A percentile compares a stretch with the other conserved stretches of the same genome.
These are phyloP conservation scores for Polyploca ridens DNA, from an alignment of 2,888 invertebrate species.

Conservation along the genomic window DNA sequence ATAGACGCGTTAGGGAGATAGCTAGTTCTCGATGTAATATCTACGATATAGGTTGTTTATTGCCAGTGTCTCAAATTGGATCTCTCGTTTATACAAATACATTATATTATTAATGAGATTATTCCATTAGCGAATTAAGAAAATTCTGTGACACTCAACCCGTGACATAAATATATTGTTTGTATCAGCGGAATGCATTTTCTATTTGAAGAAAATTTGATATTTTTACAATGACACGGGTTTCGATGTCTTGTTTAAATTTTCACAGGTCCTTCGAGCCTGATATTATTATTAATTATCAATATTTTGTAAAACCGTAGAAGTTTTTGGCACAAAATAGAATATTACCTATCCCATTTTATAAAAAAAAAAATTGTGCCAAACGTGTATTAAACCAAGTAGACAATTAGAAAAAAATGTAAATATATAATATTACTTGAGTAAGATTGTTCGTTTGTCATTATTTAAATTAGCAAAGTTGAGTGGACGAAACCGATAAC, in stretches of 20 bases:
- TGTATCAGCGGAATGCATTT: background rate
- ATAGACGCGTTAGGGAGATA: slow-evolving; percentile 9
- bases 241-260: slow-evolving; percentile 40
- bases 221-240: slow-evolving; percentile 29
- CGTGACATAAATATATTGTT: slow-evolving; percentile 5
- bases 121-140: slow-evolving; percentile 83
- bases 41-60: slow-evolving; percentile 40
- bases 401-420: slow-evolving; percentile 62
- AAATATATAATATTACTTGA: slow-evolving; percentile 54
- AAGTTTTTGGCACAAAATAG: slow-evolving; percentile 38
- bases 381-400: slow-evolving; percentile 58
- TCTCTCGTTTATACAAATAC: slow-evolving; percentile 72
- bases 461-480: slow-evolving; percentile 12
- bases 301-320: slow-evolving; percentile 35
- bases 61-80: slow-evolving; percentile 69
- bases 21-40: slow-evolving; percentile 13
- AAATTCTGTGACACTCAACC: slow-evolving; percentile 21
- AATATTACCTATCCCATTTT: slow-evolving; percentile 28
- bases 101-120: slow-evolving; percentile 72
- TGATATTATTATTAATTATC: slow-evolving; percentile 29
- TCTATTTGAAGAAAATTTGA: too few relatives aligned
- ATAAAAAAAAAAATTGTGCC: slow-evolving; percentile 48
- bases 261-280: background rate
- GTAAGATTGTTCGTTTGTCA: slow-evolving; percentile 43
- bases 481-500: background rate